Percentiles rank a stretch among this genome's conserved stretches.
phyloP scores from a whole-genome alignment of 92 coral and sea anemone genomes.

The Scolanthus callimorphus region DNA sequence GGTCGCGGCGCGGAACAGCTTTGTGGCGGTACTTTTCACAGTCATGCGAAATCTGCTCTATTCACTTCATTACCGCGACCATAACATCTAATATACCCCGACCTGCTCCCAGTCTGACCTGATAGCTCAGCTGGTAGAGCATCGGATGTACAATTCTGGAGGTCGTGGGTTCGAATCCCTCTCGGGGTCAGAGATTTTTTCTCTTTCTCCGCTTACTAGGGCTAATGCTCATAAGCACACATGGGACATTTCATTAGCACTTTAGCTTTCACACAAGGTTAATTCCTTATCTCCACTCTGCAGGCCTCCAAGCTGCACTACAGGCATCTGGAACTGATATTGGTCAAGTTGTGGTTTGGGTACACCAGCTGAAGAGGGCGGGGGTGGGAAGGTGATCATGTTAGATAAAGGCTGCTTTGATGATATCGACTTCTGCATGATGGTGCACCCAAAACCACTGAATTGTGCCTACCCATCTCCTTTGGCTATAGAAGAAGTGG shows the following conservation, averaged over 20 bases:
- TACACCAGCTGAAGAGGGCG: slow-evolving; percentile 96
- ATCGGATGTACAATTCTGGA: too few relatives aligned
- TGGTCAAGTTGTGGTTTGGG: slow-evolving; percentile 87
- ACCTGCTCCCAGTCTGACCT: too few relatives aligned
- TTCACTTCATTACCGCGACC: too few relatives aligned
- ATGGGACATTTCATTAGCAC: background rate
- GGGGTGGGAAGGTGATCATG: slow-evolving; percentile 90
- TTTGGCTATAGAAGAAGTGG: slow-evolving; percentile 57
- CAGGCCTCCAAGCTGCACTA: slow-evolving; percentile 89
- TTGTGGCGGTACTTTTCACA: too few relatives aligned
- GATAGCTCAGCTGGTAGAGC: too few relatives aligned
- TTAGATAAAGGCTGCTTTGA: slow-evolving; percentile 82
- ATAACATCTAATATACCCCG: too few relatives aligned
- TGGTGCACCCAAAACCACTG: slow-evolving; percentile 92
- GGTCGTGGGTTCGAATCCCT: too few relatives aligned
- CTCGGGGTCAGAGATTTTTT: too few relatives aligned
- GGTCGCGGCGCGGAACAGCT: too few relatives aligned
- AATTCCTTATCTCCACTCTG: background rate
- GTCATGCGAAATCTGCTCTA: too few relatives aligned
- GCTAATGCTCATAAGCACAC: background rate
- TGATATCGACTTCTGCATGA: slow-evolving; percentile 84
- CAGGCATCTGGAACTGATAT: slow-evolving; percentile 55
- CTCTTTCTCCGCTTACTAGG: background rate
- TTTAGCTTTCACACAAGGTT: too few relatives aligned
- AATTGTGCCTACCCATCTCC: slow-evolving; percentile 61